These are phyloP conservation scores for Pectinophora gossypiella DNA, from an alignment of 1,140 invertebrate species.

Conservation along the genomic window DNA sequence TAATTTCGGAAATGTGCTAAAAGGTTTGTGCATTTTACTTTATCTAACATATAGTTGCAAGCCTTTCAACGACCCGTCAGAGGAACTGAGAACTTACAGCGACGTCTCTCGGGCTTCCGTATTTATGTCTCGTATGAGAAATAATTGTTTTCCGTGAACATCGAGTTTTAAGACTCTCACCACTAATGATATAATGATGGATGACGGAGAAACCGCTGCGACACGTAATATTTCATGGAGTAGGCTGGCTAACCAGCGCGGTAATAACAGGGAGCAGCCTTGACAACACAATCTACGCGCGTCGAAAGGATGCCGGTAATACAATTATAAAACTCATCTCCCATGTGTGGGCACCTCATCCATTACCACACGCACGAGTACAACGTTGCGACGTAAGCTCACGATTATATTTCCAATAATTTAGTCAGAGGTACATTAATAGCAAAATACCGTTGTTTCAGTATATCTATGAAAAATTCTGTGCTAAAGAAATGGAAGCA, in stretches of 20 bases:
- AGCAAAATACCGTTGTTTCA: too few species aligned
- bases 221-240: constrained; percentile 22
- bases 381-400: not conserved
- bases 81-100: too few species aligned
- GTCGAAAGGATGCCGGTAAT: not conserved
- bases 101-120: too few species aligned
- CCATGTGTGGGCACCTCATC: not conserved
- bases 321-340: constrained; percentile 2
- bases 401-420: too few species aligned
- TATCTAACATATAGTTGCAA: too few species aligned
- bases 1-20: too few species aligned
- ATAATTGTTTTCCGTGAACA: constrained; percentile 27
- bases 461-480: too few species aligned
- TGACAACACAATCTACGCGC: constrained; percentile 21
- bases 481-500: too few species aligned
- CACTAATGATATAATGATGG: constrained; percentile 27
- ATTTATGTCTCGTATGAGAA: not conserved
- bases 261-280: constrained; percentile 18
- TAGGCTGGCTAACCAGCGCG: constrained; percentile 7
- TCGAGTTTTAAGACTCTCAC: constrained; percentile 9
- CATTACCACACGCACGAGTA: not conserved
- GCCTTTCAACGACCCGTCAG: too few species aligned
- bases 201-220: constrained; percentile 2
- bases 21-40: too few species aligned
- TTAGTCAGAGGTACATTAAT: too few species aligned